These are phyloP conservation scores for Mesoligia furuncula DNA, from an alignment of 2,888 invertebrate species.

Conservation along the genomic window DNA sequence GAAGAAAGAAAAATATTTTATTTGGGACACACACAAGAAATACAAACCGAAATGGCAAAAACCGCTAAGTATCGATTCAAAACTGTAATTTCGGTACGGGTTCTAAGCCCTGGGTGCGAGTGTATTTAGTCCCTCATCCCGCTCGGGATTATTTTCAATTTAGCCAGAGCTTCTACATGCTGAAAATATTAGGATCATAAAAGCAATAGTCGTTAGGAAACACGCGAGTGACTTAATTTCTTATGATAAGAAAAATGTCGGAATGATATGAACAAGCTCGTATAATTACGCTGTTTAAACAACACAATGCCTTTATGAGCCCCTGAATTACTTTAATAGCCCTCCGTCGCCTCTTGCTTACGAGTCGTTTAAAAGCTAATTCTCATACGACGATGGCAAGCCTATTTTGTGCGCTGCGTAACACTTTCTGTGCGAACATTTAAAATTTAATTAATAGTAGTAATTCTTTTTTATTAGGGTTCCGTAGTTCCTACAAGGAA, in stretches of 20 bases:
- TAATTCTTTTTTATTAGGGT: not conserved
- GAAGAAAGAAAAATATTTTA: too few relatives aligned
- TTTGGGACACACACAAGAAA: too few relatives aligned
- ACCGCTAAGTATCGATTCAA: not conserved
- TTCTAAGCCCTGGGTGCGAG: not conserved
- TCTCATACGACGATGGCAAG: slow-evolving; percentile 35
- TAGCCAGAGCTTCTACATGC: not conserved
- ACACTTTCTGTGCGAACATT: not conserved
- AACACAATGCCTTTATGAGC: slow-evolving; percentile 67
- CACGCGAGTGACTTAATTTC: slow-evolving; percentile 67
- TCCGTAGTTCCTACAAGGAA: too few relatives aligned
- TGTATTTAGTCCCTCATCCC: not conserved
- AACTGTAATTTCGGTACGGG: not conserved
- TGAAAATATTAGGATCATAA: slow-evolving; percentile 48
- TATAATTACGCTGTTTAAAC: slow-evolving; percentile 69
- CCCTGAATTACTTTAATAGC: slow-evolving; percentile 65
- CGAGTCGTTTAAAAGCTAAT: slow-evolving; percentile 51
- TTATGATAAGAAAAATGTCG: slow-evolving; percentile 66
- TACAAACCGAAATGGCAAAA: not conserved
- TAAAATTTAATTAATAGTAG: not conserved
- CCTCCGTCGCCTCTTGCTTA: slow-evolving; percentile 46
- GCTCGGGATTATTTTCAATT: not conserved
- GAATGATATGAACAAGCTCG: slow-evolving; percentile 64
- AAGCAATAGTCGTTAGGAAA: slow-evolving; percentile 67
- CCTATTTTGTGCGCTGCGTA: slow-evolving; percentile 29